Evolutionary conservation across 2,797 vertebrate species (phyloP).

Genomic region (Astyanax mexicanus): DNA sequence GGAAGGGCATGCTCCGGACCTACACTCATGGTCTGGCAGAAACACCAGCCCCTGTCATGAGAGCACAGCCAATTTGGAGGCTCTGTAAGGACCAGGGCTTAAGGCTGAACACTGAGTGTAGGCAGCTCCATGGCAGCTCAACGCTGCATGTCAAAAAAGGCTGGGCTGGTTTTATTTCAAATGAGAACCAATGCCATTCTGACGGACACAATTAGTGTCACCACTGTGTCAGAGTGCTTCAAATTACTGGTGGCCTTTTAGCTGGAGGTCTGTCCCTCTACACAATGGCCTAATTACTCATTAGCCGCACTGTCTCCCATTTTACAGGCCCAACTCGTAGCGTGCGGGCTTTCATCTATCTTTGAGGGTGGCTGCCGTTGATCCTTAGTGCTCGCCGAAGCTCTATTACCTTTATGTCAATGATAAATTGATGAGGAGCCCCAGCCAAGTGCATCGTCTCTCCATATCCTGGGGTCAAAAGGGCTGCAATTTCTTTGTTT

Average conservation of each 20-base stretch:
- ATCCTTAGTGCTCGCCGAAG: constrained; percentile 58
- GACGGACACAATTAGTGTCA: constrained; percentile 78
- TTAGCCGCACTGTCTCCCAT: constrained; percentile 67
- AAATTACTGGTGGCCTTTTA: constrained; percentile 72
- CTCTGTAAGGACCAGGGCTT: constrained; percentile 63
- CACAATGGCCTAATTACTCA: constrained; percentile 69
- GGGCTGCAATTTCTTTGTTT: constrained; percentile 54
- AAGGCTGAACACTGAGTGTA: constrained; percentile 51
- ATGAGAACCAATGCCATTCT: constrained; percentile 72
- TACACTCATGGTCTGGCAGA: constrained; percentile 54
- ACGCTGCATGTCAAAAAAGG: constrained; percentile 71
- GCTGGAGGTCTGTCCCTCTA: constrained; percentile 65
- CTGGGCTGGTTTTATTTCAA: constrained; percentile 72
- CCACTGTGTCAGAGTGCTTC: constrained; percentile 70
- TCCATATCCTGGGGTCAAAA: constrained; percentile 57
- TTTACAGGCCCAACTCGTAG: constrained; percentile 54
- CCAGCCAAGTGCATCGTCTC: constrained; percentile 44
- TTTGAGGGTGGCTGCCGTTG: constrained; percentile 52
- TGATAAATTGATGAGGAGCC: constrained; percentile 64
- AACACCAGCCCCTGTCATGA: constrained; percentile 57
- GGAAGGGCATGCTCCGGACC: constrained; percentile 48
- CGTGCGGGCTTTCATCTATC: constrained; percentile 59
- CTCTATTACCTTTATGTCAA: constrained; percentile 62
- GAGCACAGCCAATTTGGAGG: constrained; percentile 69
- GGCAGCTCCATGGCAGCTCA: constrained; percentile 66